Conservation (phyloP, 2,113 vertebrate genomes). For the Quiscalus mexicanus region DNA sequence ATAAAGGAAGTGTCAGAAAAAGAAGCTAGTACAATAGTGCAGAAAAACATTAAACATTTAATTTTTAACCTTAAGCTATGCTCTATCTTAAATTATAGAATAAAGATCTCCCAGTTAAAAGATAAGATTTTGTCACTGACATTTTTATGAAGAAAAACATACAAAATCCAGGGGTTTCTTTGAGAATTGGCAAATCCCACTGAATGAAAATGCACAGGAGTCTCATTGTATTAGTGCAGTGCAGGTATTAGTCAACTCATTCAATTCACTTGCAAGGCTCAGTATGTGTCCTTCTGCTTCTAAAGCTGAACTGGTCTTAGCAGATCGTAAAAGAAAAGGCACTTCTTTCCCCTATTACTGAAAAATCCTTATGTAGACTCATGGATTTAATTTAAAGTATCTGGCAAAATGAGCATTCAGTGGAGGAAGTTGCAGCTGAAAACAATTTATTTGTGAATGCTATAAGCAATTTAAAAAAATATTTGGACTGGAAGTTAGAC, state of each 20-base stretch:
- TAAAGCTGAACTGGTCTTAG: background rate
- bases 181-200: background rate
- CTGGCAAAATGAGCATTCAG: background rate
- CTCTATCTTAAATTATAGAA: background rate
- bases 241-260: background rate
- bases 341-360: background rate
- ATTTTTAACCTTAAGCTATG: background rate
- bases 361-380: background rate
- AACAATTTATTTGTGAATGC: background rate
- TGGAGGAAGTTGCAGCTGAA: constrained; percentile 4
- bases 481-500: background rate
- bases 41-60: background rate
- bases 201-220: background rate
- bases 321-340: background rate
- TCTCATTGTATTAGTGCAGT: background rate
- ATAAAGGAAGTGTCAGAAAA: background rate
- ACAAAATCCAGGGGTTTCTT: background rate
- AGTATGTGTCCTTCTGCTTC: background rate
- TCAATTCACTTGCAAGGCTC: background rate
- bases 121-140: background rate
- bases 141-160: background rate
- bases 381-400: constrained; percentile 36
- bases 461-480: background rate
- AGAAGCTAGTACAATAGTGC: background rate
- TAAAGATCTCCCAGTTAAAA: background rate